These are phyloP conservation scores for Heliconius hermathena DNA, from an alignment of 1,140 invertebrate species.

Conservation along the genomic window DNA sequence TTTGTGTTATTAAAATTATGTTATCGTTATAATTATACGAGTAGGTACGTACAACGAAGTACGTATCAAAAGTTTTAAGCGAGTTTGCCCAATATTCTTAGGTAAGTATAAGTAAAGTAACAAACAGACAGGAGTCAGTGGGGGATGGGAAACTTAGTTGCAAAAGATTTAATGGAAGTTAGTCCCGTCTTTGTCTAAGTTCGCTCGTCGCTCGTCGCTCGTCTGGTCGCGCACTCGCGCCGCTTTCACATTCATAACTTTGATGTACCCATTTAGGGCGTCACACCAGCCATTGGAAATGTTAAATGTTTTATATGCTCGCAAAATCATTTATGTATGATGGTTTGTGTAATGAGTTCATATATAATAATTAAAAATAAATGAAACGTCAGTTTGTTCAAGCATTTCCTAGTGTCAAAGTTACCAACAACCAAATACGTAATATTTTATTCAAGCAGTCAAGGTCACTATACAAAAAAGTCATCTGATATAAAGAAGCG, in stretches of 20 bases:
- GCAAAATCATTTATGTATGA: background rate
- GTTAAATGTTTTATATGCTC: conserved; percentile 3
- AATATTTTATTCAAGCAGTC: background rate
- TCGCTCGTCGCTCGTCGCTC: conserved; percentile 53
- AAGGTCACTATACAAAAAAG: background rate
- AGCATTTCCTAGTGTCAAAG: background rate
- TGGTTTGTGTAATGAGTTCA: no score
- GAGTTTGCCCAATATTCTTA: conserved; percentile 24
- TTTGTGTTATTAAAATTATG: background rate
- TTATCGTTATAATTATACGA: background rate
- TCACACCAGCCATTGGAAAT: background rate
- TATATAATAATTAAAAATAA: no score
- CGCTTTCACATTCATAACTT: conserved; percentile 61
- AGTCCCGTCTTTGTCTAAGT: conserved; percentile 73
- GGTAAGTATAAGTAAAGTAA: conserved; percentile 28
- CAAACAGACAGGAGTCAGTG: conserved; percentile 57
- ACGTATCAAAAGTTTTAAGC: conserved; percentile 2
- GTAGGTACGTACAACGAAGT: background rate
- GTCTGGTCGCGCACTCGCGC: conserved; percentile 53
- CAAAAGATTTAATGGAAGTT: conserved; percentile 80
- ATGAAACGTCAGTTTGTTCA: no score
- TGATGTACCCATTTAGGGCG: conserved; percentile 27
- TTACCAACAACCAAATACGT: background rate
- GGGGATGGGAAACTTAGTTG: conserved; percentile 67
- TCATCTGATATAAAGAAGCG: background rate